Percentiles rank a stretch among this genome's conserved stretches.
Conservation (phyloP, 2,888 invertebrate genomes). For the Sarcophaga carnaria region DNA sequence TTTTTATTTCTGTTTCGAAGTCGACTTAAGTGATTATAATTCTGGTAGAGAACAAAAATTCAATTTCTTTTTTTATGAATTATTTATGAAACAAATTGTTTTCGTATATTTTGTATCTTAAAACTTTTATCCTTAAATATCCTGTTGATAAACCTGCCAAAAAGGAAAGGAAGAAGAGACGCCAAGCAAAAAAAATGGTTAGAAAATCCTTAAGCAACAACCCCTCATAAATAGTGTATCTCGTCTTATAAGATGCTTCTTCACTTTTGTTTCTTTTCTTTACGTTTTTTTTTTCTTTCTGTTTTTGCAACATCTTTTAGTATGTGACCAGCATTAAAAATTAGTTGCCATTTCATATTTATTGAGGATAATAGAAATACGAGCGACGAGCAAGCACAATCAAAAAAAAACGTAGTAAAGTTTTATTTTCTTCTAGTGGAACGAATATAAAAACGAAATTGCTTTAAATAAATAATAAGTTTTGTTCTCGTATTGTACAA, state of each 20-base stretch:
- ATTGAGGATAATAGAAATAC: background rate
- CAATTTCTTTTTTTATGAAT: conserved; percentile 68
- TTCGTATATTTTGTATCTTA: conserved; percentile 58
- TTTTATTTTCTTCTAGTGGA: background rate
- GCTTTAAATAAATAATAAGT: background rate
- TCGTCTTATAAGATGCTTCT: conserved; percentile 53
- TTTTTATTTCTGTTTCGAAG: background rate
- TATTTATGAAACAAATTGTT: conserved; percentile 69
- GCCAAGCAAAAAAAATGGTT: conserved; percentile 12
- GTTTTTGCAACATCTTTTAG: conserved; percentile 54
- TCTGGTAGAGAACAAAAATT: conserved; percentile 48
- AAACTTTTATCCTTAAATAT: conserved; percentile 73
- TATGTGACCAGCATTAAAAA: conserved; percentile 64
- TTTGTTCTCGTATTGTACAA: background rate
- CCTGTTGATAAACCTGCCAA: conserved; percentile 59
- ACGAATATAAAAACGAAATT: background rate
- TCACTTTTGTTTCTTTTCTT: background rate
- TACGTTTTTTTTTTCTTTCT: background rate
- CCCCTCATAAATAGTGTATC: conserved; percentile 68
- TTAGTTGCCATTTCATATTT: conserved; percentile 1
- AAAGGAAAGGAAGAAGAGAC: background rate
- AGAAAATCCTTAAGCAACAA: conserved; percentile 51
- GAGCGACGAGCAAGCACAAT: too few relatives aligned
- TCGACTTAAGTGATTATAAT: conserved; percentile 31
- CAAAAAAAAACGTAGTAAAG: background rate